Base-by-base conservation (phyloP, 2,888 invertebrate genomes). In the Keiferia lycopersicella region DNA sequence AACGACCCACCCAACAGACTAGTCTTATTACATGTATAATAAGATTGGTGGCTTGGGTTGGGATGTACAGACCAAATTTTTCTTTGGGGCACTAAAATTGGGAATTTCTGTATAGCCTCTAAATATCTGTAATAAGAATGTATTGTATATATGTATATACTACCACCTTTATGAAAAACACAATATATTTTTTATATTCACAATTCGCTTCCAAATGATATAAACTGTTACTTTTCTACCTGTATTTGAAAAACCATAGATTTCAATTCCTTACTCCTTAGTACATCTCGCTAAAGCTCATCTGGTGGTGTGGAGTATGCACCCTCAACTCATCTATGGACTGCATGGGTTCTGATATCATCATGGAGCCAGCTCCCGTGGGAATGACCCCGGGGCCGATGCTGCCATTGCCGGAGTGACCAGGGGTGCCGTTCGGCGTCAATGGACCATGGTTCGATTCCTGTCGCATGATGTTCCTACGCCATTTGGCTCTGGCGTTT, bases 401-500 rank as follows among this genome's bases (percentile, higher is more conserved):
- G 12, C 73, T 63, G 0, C 86, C 84, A 59, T 86, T 87, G 14
- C 67, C 68, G 20, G 77, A 66, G 62, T 79, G 86, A 0, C 78
- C 76, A 0, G 78, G 69, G 61, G 76, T 74, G 0, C 84, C 85
- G 61, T 82, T 86, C 0, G 73, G 67, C 14, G 75, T 70, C 69
- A 78, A 68, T 1, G 75, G 65, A 2, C 73, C 75, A 30, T 77
- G 79, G 39, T 76, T 80, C 0, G 89, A 78, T 79, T 97, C 97
- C 79, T 97, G 97, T 61, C 97, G 92, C 96, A 97, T 96, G 82
- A 97, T 94, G 86, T 97, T 98, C 62, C 99, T 94, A 71, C 99
- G 95, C 96, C 98, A 99, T 92, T 99, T 99, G 45, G 99, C 99
- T 62, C 99, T 93, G 0, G 99, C 99, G 84, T 99, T 99, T 94